Conservation (phyloP, 2,888 invertebrate species). For the Eulithis testata region DNA sequence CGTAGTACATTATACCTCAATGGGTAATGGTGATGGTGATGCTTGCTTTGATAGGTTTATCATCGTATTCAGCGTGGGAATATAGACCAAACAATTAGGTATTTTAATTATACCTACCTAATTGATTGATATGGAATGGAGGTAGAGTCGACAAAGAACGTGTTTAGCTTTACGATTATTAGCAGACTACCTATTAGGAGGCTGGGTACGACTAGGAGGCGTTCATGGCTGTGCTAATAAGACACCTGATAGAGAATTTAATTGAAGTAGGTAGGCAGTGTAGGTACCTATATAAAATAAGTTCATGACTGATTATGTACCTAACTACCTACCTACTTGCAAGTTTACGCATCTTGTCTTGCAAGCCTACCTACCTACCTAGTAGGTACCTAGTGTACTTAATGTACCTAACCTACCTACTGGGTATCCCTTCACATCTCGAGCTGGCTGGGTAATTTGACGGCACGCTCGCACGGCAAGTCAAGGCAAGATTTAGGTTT, state of each 20-base stretch:
- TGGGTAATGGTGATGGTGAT: constrained; percentile 33
- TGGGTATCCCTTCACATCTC: too few species aligned
- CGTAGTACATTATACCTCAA: too few species aligned
- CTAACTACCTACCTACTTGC: too few species aligned
- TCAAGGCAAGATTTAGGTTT: too few species aligned
- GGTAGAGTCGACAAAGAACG: constrained; percentile 33
- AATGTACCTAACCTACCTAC: too few species aligned
- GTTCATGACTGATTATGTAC: neutral
- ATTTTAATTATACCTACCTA: constrained; percentile 37
- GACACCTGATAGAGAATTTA: neutral
- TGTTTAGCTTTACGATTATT: neutral
- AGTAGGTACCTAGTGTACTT: too few species aligned
- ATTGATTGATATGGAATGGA: constrained; percentile 40
- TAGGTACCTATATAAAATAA: neutral
- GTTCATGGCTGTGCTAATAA: constrained; percentile 15
- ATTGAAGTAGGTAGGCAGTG: too few species aligned
- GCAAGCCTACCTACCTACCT: too few species aligned
- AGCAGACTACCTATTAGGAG: neutral
- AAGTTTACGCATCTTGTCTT: too few species aligned
- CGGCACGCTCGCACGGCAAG: too few species aligned
- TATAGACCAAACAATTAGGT: constrained; percentile 41
- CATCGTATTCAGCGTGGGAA: constrained; percentile 52
- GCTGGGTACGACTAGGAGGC: neutral
- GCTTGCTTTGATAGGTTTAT: too few species aligned
- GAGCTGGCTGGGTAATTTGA: too few species aligned